A percentile compares a stretch with the other conserved stretches of the same genome.
These are phyloP conservation scores for Petaurus breviceps DNA, from an alignment of 2,113 vertebrate species.

Conservation along the genomic window DNA sequence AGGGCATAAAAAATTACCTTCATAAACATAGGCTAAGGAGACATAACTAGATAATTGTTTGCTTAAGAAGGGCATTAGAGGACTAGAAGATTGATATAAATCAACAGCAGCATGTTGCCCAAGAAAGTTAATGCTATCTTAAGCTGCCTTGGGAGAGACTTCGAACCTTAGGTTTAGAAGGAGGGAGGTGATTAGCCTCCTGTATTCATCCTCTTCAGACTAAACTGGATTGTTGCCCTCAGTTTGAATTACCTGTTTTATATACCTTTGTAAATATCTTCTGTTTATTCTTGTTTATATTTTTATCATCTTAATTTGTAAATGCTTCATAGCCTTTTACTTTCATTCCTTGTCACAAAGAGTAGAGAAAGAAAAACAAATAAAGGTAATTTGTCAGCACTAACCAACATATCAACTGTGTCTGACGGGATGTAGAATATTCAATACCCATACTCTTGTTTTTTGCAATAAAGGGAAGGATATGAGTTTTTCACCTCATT, in stretches of 20 bases:
- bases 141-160: background rate
- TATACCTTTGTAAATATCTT: background rate
- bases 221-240: background rate
- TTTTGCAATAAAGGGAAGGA: background rate
- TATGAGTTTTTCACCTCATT: background rate
- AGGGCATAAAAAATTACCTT: background rate
- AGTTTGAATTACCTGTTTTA: background rate
- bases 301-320: background rate
- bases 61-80: background rate
- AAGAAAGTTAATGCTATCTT: background rate
- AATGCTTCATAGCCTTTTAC: background rate
- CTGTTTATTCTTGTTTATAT: background rate
- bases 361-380: background rate
- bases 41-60: background rate
- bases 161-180: background rate
- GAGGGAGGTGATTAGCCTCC: background rate
- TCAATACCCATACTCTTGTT: background rate
- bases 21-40: background rate
- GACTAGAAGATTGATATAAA: background rate
- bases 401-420: background rate
- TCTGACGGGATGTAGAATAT: background rate
- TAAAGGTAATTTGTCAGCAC: background rate
- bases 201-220: background rate
- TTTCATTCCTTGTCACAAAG: background rate
- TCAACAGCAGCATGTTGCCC: background rate